Percentiles rank a stretch among this genome's conserved stretches.
phyloP scores from a whole-genome alignment of 2,113 vertebrate genomes.

The Diadophis punctatus region DNA sequence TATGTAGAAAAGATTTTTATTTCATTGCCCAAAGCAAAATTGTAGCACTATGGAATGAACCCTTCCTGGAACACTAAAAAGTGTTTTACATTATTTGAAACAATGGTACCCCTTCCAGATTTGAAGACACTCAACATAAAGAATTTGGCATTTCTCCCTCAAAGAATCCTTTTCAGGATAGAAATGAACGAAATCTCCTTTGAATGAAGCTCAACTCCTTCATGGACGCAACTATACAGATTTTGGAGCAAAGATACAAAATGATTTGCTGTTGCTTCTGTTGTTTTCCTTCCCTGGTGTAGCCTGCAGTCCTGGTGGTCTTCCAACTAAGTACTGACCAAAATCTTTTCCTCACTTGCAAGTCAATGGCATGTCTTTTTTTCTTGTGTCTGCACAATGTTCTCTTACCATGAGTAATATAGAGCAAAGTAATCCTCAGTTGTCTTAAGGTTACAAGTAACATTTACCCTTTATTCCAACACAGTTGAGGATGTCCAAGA shows the following conservation, averaged over 20 bases:
- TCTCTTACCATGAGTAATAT: background rate
- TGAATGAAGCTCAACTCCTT: background rate
- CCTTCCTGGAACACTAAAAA: background rate
- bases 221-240: background rate
- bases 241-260: background rate
- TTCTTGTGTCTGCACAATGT: background rate
- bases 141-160: background rate
- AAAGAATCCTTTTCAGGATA: background rate
- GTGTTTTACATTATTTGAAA: background rate
- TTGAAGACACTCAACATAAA: background rate
- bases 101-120: background rate
- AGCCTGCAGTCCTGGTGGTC: background rate
- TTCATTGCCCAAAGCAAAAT: background rate
- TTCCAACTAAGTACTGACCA: background rate
- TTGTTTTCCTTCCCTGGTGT: background rate
- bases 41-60: background rate
- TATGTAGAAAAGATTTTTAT: background rate
- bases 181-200: background rate
- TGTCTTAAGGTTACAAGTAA: background rate
- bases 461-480: background rate
- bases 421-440: background rate
- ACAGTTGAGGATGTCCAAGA: background rate
- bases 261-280: background rate
- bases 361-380: background rate
- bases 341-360: background rate